These are phyloP conservation scores for Acrocyrtus sp. DNA, from an alignment of 2,888 invertebrate species.

Conservation along the genomic window DNA sequence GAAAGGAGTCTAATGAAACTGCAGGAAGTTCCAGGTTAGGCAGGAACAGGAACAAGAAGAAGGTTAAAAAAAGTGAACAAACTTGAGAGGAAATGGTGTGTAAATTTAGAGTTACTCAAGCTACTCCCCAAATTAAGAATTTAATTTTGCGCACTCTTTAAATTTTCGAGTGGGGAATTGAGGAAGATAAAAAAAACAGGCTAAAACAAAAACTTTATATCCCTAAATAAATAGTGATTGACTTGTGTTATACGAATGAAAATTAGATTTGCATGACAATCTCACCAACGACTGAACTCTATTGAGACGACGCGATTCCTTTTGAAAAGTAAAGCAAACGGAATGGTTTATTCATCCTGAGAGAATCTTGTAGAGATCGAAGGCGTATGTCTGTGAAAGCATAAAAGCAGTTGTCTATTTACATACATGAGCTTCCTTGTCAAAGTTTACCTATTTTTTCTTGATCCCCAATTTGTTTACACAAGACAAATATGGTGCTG, in stretches of 20 bases:
- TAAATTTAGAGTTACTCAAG: slow-evolving; percentile 4
- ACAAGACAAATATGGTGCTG: slow-evolving; percentile 46
- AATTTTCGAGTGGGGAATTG: too few species aligned
- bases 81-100: slow-evolving; percentile 25
- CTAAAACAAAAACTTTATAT: too few species aligned
- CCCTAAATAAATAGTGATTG: background rate
- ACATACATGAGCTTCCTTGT: slow-evolving; percentile 12
- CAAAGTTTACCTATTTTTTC: slow-evolving; percentile 9
- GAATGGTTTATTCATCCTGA: too few species aligned
- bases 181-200: background rate
- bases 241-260: background rate
- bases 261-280: background rate
- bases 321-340: too few species aligned
- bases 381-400: too few species aligned
- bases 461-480: slow-evolving; percentile 41
- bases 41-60: too few species aligned
- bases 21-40: too few species aligned
- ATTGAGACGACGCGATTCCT: too few species aligned
- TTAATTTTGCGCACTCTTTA: slow-evolving; percentile 30
- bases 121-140: slow-evolving; percentile 14
- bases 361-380: too few species aligned
- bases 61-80: slow-evolving; percentile 2
- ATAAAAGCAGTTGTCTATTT: too few species aligned
- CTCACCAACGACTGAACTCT: background rate
- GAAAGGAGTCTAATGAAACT: too few species aligned